Evolutionary conservation across 53 echinoderm and acorn worm genomes (phyloP).

Genomic region (Glandiceps talaboti): DNA sequence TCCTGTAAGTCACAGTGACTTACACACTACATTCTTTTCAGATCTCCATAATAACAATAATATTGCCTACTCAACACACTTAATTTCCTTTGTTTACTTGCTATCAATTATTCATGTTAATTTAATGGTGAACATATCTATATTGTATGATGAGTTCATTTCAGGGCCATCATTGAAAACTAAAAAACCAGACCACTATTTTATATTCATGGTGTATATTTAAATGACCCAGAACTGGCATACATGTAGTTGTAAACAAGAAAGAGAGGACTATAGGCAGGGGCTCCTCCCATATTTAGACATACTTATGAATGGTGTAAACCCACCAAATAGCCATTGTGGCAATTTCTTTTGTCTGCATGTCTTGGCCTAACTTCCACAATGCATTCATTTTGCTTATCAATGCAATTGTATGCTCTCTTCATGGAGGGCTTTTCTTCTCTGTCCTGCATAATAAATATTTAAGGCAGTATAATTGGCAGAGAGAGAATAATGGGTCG

Average conservation of each 20-base stretch:
- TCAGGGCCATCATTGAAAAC: too few species aligned
- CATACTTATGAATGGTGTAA: neutral
- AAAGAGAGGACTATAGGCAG: neutral
- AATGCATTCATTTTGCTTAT: neutral
- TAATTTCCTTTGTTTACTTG: too few species aligned
- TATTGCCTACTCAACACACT: too few species aligned
- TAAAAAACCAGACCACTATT: too few species aligned
- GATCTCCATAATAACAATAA: too few species aligned
- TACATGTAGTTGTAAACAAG: neutral
- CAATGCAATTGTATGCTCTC: neutral
- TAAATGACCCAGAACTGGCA: too few species aligned
- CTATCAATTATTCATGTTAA: too few species aligned
- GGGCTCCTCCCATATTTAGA: neutral
- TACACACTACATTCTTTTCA: too few species aligned
- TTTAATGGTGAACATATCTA: too few species aligned
- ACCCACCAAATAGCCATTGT: neutral
- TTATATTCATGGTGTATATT: too few species aligned
- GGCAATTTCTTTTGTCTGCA: neutral
- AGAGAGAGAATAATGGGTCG: constrained; percentile 23
- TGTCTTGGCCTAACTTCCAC: neutral
- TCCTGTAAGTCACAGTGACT: too few species aligned
- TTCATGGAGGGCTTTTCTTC: neutral
- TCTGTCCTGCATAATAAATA: neutral
- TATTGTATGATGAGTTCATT: too few species aligned
- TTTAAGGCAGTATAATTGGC: neutral